Conservation (phyloP, 2,888 invertebrate genomes). For the Coleophora deauratella region DNA sequence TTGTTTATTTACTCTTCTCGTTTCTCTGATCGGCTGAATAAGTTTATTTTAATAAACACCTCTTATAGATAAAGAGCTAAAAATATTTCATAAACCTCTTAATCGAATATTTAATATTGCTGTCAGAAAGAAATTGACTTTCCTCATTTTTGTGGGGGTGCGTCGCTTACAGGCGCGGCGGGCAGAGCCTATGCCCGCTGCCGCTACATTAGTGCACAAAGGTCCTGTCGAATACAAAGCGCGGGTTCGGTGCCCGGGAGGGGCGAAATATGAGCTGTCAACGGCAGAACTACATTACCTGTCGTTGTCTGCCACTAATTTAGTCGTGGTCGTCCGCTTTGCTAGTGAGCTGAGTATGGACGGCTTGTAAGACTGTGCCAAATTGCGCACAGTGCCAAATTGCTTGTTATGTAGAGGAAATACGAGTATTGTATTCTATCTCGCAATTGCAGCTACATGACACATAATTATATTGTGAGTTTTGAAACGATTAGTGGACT, state of each 20-base stretch:
- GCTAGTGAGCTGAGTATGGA: background rate
- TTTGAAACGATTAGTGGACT: too few relatives aligned
- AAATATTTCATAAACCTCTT: constrained; percentile 8
- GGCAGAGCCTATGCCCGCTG: too few relatives aligned
- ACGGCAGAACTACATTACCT: constrained; percentile 35
- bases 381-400: too few relatives aligned
- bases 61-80: background rate
- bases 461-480: too few relatives aligned
- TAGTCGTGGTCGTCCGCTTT: constrained; percentile 4
- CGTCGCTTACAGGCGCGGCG: constrained; percentile 41
- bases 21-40: too few relatives aligned
- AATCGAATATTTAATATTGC: constrained; percentile 38
- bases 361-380: too few relatives aligned
- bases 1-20: too few relatives aligned
- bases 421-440: too few relatives aligned
- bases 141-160: constrained; percentile 39
- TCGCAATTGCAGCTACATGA: too few relatives aligned
- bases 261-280: constrained; percentile 65
- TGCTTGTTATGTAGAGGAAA: too few relatives aligned
- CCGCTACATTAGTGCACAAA: constrained; percentile 41
- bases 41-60: too few relatives aligned
- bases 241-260: constrained; percentile 25
- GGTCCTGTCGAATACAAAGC: constrained; percentile 49
- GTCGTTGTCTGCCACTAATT: constrained; percentile 33
- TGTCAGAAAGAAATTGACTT: constrained; percentile 62